Evolutionary conservation across 2,888 invertebrate genomes (phyloP), one percentile per base, ranked within the genome.

Genomic region (Netelia virgata): DNA sequence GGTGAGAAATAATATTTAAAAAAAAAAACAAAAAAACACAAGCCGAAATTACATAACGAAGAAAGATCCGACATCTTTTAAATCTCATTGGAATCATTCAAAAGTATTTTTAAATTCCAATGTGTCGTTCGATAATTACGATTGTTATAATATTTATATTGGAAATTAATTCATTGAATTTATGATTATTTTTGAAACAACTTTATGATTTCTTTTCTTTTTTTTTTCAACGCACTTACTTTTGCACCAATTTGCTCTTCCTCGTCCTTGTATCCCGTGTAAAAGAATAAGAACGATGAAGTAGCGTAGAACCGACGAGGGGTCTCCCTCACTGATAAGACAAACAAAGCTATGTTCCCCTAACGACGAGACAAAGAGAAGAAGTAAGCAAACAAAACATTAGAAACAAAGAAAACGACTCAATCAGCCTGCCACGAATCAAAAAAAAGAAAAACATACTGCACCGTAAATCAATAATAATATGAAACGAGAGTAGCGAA

Each of bases 351-450:
- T 41, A 74, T 61, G 57, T 20, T 76, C 75, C 82, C 80, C 61
- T 16, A 41, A 64, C 18, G 68, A 80, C 76, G 76, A 68, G 59
- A 79, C 18, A 63, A 28, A 47, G 41, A 76, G 69, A 23, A 63
- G 63, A 5, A 78, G 16, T 36, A 55, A 73, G 43, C 23, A 28
- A 10, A 47, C 70, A 66, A 88, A 88, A 82, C 84, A 81, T 87
- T 88, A 86, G 88, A 91, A 92, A 91, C 89, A 91, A 91, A 89
- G 59, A 23, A 63, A 80, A 59, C 68, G 59, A 69, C 14, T 61
- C 14, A 36, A 36, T 59, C 63, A 70, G 41, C 8, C 47, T 59
- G 79, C 63, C 55, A 72, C 23, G 63, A 79, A 63, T 64, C 70
- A 72, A 76, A 85, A 76, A 85, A 74, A 36, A 36, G 36, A 36